Base-by-base conservation (phyloP, 2,888 invertebrate genomes). In the Teleiodes luculella region DNA sequence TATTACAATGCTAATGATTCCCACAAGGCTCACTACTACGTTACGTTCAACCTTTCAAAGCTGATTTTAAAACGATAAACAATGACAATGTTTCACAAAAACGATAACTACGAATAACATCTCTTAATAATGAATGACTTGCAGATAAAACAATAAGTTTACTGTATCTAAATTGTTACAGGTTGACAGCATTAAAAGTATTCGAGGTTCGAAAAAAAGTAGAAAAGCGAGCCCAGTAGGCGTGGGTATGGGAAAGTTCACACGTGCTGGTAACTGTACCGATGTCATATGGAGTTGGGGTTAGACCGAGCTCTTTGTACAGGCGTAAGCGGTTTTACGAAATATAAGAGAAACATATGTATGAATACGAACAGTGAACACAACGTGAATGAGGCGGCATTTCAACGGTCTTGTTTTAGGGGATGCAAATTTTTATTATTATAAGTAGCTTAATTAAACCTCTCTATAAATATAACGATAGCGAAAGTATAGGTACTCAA, bases 231-330 rank as follows among this genome's bases (percentile, higher is more conserved):
- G 63, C 66, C 65, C 68, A 67, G 64, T 66, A 66, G 76, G 75
- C 88, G 88, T 89, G 89, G 87, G 89, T 86, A 84, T 90, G 89
- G 80, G 90, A 90, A 89, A 71, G 80, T 89, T 90, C 90, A 87
- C 90, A 90, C 86, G 86, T 88, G 85, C 72, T 71, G 64, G 70
- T 76, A 79, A 78, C 80, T 74, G 80, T 80, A 74, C 71, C 70
- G 70, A 74, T 72, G 71, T 62, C 64, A 55, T 72, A 68, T 71
- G 68, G 55, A 50, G 61, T 65, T 65, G 63, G 63, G 61, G 57
- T 47, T 45, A 52, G 57, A 45, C 35, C 24, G 37, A 49, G 56
- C 41, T 30, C 31, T 41, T 64, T 70, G 72, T 64, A 58, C 39
- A 43, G 14, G 46, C 35, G 14, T 13, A 37, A 39, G 28, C 56